A percentile compares a stretch with the other conserved stretches of the same genome.
Evolutionary conservation across 1,140 invertebrate genomes (phyloP).

Genomic region (Heliconius nattereri): DNA sequence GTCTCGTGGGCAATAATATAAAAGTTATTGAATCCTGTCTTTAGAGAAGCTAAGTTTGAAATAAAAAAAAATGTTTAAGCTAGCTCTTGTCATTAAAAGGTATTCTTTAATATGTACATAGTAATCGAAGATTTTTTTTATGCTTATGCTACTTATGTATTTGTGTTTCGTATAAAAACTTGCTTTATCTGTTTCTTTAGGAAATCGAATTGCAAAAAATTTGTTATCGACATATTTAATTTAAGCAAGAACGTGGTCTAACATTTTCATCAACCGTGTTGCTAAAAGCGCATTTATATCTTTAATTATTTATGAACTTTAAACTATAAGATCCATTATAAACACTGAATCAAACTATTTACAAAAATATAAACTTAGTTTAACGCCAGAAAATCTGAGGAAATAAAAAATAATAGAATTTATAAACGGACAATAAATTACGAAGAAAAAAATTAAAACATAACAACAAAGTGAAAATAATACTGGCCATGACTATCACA

Average conservation of each 20-base stretch:
- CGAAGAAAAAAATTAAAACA: slow-evolving; percentile 10
- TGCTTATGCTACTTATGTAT: too few species aligned
- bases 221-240: too few species aligned
- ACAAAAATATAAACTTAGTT: not conserved
- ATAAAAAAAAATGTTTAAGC: not conserved
- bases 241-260: too few species aligned
- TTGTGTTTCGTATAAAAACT: too few species aligned
- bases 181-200: too few species aligned
- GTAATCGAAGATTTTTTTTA: not conserved
- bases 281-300: too few species aligned
- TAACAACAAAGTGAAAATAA: slow-evolving; percentile 17
- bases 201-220: too few species aligned
- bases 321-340: too few species aligned
- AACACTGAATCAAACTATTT: not conserved
- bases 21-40: not conserved
- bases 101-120: not conserved
- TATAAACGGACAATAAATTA: not conserved
- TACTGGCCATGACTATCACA: slow-evolving; percentile 26
- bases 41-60: not conserved
- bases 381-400: not conserved
- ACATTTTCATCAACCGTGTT: too few species aligned
- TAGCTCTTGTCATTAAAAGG: not conserved
- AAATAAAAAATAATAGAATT: not conserved
- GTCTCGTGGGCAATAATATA: slow-evolving; percentile 24
- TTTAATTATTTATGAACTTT: too few species aligned